Evolutionary conservation across 2,888 invertebrate genomes (phyloP).

Genomic region (Pherbina coryleti): DNA sequence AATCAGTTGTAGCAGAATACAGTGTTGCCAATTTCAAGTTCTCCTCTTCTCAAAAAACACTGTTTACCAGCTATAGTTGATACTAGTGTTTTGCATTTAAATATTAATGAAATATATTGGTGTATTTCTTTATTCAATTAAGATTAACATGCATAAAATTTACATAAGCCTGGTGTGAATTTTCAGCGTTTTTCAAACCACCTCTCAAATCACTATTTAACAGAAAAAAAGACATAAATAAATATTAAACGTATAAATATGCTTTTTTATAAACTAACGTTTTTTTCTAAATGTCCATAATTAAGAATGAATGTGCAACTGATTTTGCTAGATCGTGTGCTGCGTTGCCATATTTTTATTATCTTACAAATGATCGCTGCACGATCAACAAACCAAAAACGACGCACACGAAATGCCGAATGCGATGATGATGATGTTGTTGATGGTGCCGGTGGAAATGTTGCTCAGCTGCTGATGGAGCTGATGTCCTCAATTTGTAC

Average conservation of each 20-base stretch:
- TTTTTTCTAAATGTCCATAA: conserved; percentile 17
- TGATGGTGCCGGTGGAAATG: not conserved
- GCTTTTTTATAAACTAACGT: too few relatives aligned
- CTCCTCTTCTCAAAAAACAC: too few relatives aligned
- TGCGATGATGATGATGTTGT: not conserved
- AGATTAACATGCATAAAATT: too few relatives aligned
- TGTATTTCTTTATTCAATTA: too few relatives aligned
- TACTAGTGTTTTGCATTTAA: too few relatives aligned
- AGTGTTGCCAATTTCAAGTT: too few relatives aligned
- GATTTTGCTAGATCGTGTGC: conserved; percentile 18
- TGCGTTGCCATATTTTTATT: conserved; percentile 39
- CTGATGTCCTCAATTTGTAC: conserved; percentile 25
- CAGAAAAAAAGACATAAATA: not conserved
- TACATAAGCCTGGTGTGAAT: too few relatives aligned
- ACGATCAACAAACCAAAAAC: conserved; percentile 62
- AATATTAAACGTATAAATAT: not conserved
- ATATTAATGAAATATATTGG: too few relatives aligned
- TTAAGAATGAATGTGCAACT: conserved; percentile 25
- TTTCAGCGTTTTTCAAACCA: too few relatives aligned
- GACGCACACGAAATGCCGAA: conserved; percentile 56
- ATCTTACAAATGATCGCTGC: conserved; percentile 63
- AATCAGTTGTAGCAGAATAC: too few relatives aligned
- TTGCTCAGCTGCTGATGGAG: conserved; percentile 4
- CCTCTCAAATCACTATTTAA: too few relatives aligned
- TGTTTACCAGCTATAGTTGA: too few relatives aligned